Percentiles rank a stretch among this genome's conserved stretches.
These are phyloP conservation scores for Cyclina sinensis DNA, from an alignment of 1,140 invertebrate genomes.

Conservation along the genomic window DNA sequence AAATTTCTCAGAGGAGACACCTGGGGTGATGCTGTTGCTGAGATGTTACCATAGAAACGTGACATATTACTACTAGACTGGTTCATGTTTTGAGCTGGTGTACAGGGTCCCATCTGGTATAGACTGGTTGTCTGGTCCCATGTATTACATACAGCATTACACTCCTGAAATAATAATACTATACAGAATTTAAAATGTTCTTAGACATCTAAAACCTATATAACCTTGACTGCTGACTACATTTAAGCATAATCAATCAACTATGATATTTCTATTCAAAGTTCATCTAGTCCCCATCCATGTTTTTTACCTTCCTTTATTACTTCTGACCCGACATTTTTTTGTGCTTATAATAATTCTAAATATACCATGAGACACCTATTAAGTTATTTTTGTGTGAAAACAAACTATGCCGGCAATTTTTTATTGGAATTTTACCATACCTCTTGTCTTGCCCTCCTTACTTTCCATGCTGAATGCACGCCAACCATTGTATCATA, in stretches of 20 bases:
- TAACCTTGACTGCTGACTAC: too few relatives aligned
- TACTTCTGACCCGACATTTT: too few relatives aligned
- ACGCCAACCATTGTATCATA: conserved; percentile 92
- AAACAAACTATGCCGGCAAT: too few relatives aligned
- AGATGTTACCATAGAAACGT: conserved; percentile 74
- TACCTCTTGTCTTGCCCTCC: conserved; percentile 92
- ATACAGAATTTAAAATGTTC: too few relatives aligned
- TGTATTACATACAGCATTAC: conserved; percentile 72
- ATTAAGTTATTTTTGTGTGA: too few relatives aligned
- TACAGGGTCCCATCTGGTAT: conserved; percentile 63
- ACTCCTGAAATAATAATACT: conserved; percentile 76
- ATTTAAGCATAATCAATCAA: too few relatives aligned
- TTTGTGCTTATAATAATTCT: too few relatives aligned
- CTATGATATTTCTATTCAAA: too few relatives aligned
- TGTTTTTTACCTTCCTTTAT: too few relatives aligned
- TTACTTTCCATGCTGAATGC: conserved; percentile 94
- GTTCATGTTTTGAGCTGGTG: conserved; percentile 70
- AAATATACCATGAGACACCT: too few relatives aligned
- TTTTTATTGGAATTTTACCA: conserved; percentile 72
- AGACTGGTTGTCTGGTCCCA: conserved; percentile 78
- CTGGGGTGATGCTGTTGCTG: conserved; percentile 77
- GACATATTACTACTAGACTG: conserved; percentile 78
- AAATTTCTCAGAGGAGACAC: conserved; percentile 81
- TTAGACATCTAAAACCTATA: too few relatives aligned
- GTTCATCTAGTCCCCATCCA: too few relatives aligned